Evolutionary conservation across 2,797 vertebrate genomes (phyloP).

Genomic region (Bovichtus variegatus): DNA sequence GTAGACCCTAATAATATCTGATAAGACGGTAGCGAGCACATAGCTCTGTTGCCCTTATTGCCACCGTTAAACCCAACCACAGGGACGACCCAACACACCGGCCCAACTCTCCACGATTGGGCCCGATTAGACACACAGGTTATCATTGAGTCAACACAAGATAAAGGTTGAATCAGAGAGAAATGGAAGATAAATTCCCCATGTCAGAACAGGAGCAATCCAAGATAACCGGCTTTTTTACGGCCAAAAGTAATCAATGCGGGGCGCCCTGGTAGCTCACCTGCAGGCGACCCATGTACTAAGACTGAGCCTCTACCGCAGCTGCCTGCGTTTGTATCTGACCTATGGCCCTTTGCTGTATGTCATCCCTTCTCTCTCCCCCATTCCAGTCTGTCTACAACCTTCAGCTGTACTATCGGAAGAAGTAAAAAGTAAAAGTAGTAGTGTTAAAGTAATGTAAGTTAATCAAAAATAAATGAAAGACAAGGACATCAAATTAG

Average conservation of each 20-base stretch:
- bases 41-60: neutral
- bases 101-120: conserved; percentile 1
- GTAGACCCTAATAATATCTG: conserved; percentile 20
- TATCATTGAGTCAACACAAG: conserved; percentile 32
- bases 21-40: conserved; percentile 16
- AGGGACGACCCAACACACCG: neutral
- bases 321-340: no score
- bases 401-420: no score
- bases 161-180: conserved; percentile 34
- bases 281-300: no score
- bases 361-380: no score
- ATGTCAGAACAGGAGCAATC: neutral
- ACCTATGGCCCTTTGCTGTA: no score
- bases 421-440: no score
- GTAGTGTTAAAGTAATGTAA: no score
- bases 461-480: neutral
- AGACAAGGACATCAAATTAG: neutral
- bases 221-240: neutral
- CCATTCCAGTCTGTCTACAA: no score
- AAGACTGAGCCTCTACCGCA: no score
- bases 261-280: no score
- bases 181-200: neutral
- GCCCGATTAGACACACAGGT: conserved; percentile 22
- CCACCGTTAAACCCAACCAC: neutral
- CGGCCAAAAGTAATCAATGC: neutral